Base-by-base conservation (phyloP, 2,113 vertebrate species). In the Trachemys scripta region DNA sequence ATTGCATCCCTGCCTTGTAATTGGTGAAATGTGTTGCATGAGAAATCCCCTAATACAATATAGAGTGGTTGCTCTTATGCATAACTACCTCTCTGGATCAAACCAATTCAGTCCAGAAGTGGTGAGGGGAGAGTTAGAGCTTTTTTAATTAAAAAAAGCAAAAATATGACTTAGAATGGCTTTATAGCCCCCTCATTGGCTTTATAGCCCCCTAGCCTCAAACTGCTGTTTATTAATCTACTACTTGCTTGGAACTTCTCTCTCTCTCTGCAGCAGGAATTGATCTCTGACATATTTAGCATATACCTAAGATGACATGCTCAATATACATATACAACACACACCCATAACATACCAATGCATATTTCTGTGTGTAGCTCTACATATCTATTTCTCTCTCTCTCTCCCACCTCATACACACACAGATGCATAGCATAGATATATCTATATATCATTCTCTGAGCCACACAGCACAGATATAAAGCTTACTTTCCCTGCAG, bases 1-100 rank as follows among this genome's bases (percentile, higher is more conserved):
- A 98, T 98, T 97, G 98, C 98, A 98, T 98, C 97, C 95, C 97
- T 97, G 96, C 97, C 98, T 98, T 98, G 98, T 98, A 98, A 98
- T 98, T 98, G 98, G 98, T 95, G 97, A 98, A 97, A 98, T 97
- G 98, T 96, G 97, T 98, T 98, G 97, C 97, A 97, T 97, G 96
- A 98, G 97, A 97, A 98, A 98, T 98, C 96, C 93, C 97, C 95
- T 98, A 98, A 98, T 98, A 98, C 98, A 98, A 96, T 97, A 97
- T 96, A 95, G 96, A 98, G 97, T 97, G 97, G 97, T 97, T 90
- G 96, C 97, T 98, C 98, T 98, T 98, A 97, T 97, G 98, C 92
- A 76, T 96, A 98, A 98, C 98, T 97, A 84, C 97, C 97, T 98
- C 92, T 97, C 97, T 97, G 97, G 97, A 98, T 98, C 97, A 98